Conservation (phyloP, 1,140 invertebrate species). For the Ceratina calcarata region DNA sequence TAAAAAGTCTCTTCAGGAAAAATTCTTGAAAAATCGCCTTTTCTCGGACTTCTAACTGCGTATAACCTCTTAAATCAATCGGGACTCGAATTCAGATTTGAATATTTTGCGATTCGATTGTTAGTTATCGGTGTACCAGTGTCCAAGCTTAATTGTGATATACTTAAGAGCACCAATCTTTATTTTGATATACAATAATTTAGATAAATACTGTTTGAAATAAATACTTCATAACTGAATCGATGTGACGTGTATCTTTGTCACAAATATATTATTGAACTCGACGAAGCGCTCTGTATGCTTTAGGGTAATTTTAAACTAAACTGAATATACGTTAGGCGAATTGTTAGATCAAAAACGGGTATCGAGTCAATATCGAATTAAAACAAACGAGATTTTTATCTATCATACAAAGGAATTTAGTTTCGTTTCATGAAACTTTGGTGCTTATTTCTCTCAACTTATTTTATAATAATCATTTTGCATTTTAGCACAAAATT, state of each 20-base stretch:
- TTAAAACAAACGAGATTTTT: constrained; percentile 1
- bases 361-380: constrained; percentile 10
- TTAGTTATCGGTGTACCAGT: neutral
- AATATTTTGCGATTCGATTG: neutral
- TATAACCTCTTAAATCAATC: neutral
- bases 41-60: too few species aligned
- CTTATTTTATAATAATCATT: constrained; percentile 39
- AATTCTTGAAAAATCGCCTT: too few species aligned
- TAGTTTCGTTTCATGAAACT: neutral
- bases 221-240: constrained; percentile 30
- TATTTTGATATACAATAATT: constrained; percentile 34
- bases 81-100: neutral
- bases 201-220: constrained; percentile 20
- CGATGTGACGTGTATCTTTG: constrained; percentile 6
- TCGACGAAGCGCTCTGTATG: constrained; percentile 16
- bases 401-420: neutral
- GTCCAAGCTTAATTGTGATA: constrained; percentile 36
- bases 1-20: too few species aligned
- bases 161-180: constrained; percentile 35
- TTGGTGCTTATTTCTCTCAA: constrained; percentile 39
- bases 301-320: constrained; percentile 28
- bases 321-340: constrained; percentile 6
- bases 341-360: constrained; percentile 1
- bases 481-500: constrained; percentile 24
- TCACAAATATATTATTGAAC: constrained; percentile 22